A percentile compares a stretch with the other conserved stretches of the same genome.
These are phyloP conservation scores for Nephrotoma flavescens DNA, from an alignment of 2,888 invertebrate species.

Conservation along the genomic window DNA sequence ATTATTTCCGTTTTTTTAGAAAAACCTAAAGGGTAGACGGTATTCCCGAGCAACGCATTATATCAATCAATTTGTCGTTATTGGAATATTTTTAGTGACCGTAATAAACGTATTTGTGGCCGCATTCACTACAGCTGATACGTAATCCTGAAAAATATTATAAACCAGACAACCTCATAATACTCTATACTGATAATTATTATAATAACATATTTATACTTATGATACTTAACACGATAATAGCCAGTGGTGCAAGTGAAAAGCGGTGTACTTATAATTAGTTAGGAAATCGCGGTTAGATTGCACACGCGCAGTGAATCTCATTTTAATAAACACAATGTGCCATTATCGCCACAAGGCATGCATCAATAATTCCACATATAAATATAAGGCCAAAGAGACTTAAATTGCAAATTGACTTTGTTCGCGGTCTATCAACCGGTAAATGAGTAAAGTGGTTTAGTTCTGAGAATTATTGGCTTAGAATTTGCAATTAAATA, in stretches of 20 bases:
- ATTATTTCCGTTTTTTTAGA: background rate
- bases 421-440: background rate
- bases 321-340: no score
- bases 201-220: background rate
- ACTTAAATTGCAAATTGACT: background rate
- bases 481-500: background rate
- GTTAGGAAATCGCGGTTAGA: background rate
- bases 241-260: background rate
- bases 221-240: background rate
- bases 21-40: background rate
- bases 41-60: background rate
- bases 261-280: background rate
- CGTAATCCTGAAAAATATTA: background rate
- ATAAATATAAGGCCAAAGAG: background rate
- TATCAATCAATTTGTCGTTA: background rate
- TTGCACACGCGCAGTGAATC: no score
- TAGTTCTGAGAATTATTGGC: background rate
- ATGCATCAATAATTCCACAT: background rate
- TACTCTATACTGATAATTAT: background rate
- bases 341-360: background rate
- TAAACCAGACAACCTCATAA: background rate
- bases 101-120: background rate
- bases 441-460: background rate
- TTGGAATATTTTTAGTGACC: background rate
- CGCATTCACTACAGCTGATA: background rate